Base-by-base conservation (phyloP, 30 jellyfish, hydroid and myxozoan species). In the Pelagia noctiluca region DNA sequence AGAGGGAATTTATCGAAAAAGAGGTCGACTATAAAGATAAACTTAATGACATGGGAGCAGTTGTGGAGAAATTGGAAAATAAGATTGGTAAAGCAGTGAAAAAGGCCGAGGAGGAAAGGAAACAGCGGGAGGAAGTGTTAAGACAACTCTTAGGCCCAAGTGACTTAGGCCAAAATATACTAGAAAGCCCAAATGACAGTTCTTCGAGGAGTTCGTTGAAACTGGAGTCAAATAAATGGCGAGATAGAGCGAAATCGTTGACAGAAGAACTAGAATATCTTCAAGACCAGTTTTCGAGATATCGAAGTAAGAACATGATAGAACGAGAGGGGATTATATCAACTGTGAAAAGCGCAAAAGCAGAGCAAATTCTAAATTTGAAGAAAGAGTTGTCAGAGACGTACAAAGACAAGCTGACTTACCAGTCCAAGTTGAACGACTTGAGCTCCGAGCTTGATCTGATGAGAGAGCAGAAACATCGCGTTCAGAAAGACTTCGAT, bases 31-130 rank as follows among this genome's bases (percentile, higher is more conserved):
- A 81, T 69, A 81, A 69, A 69, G 2, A 24, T 84, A 81, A 66
- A 36, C 4, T 81, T 31, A 47, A 81, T 33, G 91, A 81, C 54
- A 81, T 81, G 91, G 50, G 84, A 35, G 80, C 76, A 21, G 57
- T 78, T 24, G 77, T 81, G 16, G 21, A 78, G n/a, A 35, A 1
- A 8, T 57, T 81, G 10, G 91, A 81, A 26, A 33, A 57, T 0
- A 71, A 72, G 28, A 81, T 81, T 22, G 84, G 50, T 23, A 80
- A 65, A 21, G 91, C 91, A 0, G 91, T 81, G 26, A 13, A 12
- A 47, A 71, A 18, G 29, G 91, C 91, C 1, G 91, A 81, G 52
- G 80, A 81, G 33, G 91, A 81, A 35, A 81, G 72, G 60, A 21
- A 67, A 18, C 47, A 25, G 50, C n/a, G 91, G 50, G 91, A 81